Conservation (phyloP, 2,113 vertebrate species). For the Cyphomyrus plagiostoma region DNA sequence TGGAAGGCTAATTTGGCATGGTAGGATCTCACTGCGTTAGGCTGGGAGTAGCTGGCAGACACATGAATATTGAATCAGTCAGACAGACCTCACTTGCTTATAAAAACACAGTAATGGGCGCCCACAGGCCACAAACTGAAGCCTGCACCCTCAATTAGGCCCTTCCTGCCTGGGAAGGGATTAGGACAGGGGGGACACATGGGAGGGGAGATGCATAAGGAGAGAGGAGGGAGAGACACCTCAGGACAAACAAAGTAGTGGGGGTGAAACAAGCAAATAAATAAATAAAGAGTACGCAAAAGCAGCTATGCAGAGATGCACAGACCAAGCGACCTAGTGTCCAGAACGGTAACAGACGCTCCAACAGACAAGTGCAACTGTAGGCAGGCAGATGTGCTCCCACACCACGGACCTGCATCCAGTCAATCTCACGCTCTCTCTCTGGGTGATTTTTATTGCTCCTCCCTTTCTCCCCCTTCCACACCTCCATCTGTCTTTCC, state of each 20-base stretch:
- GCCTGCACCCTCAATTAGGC: conserved; percentile 78
- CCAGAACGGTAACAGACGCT: conserved; percentile 7
- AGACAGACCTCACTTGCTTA: conserved; percentile 75
- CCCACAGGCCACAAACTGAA: conserved; percentile 77
- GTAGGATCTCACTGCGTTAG: conserved; percentile 59
- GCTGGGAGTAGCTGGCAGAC: conserved; percentile 73
- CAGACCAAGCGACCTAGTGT: neutral
- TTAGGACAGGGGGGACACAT: conserved; percentile 68
- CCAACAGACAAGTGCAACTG: conserved; percentile 18
- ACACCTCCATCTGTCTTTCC: neutral
- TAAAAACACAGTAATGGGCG: conserved; percentile 76
- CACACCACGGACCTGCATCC: neutral
- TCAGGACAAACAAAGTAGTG: conserved; percentile 62
- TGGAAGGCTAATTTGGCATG: conserved; percentile 73
- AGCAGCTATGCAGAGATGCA: conserved; percentile 17
- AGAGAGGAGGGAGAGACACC: conserved; percentile 62
- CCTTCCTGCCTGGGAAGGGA: conserved; percentile 74
- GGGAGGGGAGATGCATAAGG: conserved; percentile 59
- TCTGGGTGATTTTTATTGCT: neutral
- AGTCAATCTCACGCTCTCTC: neutral
- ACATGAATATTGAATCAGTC: conserved; percentile 81
- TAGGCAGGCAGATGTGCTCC: neutral
- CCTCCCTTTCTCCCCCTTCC: neutral
- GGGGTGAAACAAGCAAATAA: conserved; percentile 23
- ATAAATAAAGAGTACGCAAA: neutral